A percentile compares a stretch with the other conserved stretches of the same genome.
phyloP scores from a whole-genome alignment of 2,888 invertebrate genomes.

The Dichetophora obliterata region DNA sequence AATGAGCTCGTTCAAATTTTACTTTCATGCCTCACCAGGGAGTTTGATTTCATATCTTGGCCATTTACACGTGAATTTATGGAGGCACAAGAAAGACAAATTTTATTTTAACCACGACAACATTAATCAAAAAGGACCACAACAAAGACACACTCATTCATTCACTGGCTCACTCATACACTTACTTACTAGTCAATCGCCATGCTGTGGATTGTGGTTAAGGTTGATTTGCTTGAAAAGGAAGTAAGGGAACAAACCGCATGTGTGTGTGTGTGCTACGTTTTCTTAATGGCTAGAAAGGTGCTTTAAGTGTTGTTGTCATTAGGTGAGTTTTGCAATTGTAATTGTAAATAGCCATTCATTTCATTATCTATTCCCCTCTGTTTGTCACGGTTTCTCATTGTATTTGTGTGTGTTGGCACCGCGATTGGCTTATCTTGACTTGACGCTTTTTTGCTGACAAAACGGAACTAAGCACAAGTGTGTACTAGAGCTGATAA shows the following conservation, averaged over 20 bases:
- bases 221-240: too few relatives aligned
- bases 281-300: neutral
- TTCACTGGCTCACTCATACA: too few relatives aligned
- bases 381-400: neutral
- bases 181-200: neutral
- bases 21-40: constrained; percentile 24
- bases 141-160: neutral
- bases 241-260: too few relatives aligned
- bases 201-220: neutral
- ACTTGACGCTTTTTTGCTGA: constrained; percentile 19
- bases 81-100: constrained; percentile 28
- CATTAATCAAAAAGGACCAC: constrained; percentile 13
- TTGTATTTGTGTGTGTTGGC: neutral
- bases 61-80: constrained; percentile 24
- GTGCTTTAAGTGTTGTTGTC: neutral
- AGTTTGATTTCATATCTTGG: constrained; percentile 27
- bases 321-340: constrained; percentile 20
- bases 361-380: constrained; percentile 22
- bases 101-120: constrained; percentile 28
- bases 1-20: constrained; percentile 30
- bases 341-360: constrained; percentile 26
- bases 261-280: too few relatives aligned
- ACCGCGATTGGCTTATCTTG: constrained; percentile 7
- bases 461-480: constrained; percentile 8
- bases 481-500: neutral